Conservation (phyloP, 2,888 invertebrate species). For the Temnothorax ravouxi region DNA sequence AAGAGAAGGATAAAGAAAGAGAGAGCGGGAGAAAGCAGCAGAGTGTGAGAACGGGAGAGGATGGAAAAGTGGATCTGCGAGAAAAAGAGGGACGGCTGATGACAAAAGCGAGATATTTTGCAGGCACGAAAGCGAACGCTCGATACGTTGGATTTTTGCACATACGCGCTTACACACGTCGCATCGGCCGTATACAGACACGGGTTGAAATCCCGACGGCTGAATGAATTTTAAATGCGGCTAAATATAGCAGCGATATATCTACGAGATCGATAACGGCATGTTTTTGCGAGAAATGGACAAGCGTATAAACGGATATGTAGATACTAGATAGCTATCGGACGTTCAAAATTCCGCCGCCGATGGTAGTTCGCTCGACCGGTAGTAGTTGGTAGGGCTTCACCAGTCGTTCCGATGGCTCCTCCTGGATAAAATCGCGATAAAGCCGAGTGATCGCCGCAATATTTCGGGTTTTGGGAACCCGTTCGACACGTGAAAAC, state of each 20-base stretch:
- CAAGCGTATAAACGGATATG: slow-evolving; percentile 53
- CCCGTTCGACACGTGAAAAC: not conserved
- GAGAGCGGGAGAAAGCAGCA: too few relatives aligned
- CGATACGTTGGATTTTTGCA: slow-evolving; percentile 41
- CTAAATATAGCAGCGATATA: slow-evolving; percentile 56
- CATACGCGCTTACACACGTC: slow-evolving; percentile 55
- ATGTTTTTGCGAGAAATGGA: slow-evolving; percentile 56
- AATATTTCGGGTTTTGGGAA: not conserved
- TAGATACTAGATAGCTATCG: slow-evolving; percentile 42
- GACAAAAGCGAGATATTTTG: slow-evolving; percentile 38
- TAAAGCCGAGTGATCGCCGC: not conserved
- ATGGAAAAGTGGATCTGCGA: slow-evolving; percentile 24
- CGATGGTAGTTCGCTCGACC: not conserved
- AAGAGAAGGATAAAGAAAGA: not conserved
- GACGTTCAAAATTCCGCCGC: slow-evolving; percentile 40
- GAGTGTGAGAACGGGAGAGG: not conserved
- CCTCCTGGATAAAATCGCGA: slow-evolving; percentile 26
- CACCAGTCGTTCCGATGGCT: not conserved
- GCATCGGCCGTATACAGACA: slow-evolving; percentile 52
- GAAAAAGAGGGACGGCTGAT: not conserved
- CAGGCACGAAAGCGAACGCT: slow-evolving; percentile 12
- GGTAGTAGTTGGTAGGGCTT: slow-evolving; percentile 8
- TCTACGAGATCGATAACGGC: slow-evolving; percentile 51
- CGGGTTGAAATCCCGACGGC: not conserved
- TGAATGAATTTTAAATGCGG: slow-evolving; percentile 43